These are phyloP conservation scores for Platycnemis pennipes DNA, from an alignment of 2,888 invertebrate species.

Conservation along the genomic window DNA sequence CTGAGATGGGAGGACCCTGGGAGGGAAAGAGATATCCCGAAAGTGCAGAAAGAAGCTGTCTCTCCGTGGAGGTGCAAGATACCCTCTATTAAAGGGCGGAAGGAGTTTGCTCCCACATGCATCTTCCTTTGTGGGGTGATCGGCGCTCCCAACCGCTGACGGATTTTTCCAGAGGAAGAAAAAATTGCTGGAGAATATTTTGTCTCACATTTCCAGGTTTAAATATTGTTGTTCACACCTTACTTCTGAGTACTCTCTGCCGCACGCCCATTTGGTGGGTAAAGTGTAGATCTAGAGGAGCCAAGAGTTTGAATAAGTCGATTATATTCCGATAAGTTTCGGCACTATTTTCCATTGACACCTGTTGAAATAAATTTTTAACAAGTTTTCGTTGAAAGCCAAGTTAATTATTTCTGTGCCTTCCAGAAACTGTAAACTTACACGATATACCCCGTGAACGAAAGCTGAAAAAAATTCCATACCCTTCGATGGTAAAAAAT, in stretches of 20 bases:
- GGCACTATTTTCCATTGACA: too few relatives aligned
- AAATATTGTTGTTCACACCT: too few relatives aligned
- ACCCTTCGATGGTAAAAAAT: too few relatives aligned
- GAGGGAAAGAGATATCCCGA: not conserved
- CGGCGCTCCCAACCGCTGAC: not conserved
- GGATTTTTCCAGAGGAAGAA: not conserved
- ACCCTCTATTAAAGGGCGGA: not conserved
- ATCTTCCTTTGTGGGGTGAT: not conserved
- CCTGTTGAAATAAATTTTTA: too few relatives aligned
- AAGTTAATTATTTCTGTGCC: too few relatives aligned
- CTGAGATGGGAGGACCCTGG: too few relatives aligned
- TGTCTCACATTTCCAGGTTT: not conserved
- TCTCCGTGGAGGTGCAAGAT: conserved; percentile 16
- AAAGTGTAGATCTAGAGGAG: not conserved
- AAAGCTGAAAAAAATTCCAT: too few relatives aligned
- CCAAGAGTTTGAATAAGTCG: not conserved
- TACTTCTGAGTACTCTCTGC: not conserved
- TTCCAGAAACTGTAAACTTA: too few relatives aligned
- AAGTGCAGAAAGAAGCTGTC: not conserved
- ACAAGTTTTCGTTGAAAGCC: too few relatives aligned
- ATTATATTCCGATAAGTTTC: too few relatives aligned
- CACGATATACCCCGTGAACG: too few relatives aligned
- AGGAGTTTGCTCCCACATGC: not conserved
- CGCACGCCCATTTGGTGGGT: not conserved
- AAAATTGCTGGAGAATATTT: not conserved